Base-by-base conservation (phyloP, 2,888 invertebrate species). In the Drosophila peninsularis region DNA sequence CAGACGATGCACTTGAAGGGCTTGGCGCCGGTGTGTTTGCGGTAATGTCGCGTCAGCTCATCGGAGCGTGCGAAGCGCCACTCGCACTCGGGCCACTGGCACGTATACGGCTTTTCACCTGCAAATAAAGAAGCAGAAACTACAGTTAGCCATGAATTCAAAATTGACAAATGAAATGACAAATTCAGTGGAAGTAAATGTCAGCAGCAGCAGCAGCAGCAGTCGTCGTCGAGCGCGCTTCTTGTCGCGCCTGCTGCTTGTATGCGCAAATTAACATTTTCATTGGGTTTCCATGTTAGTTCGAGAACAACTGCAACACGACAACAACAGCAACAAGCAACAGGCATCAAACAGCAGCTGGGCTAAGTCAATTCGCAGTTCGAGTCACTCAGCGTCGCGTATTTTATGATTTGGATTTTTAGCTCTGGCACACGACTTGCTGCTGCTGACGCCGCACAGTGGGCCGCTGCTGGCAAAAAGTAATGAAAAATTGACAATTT, bases 41-140 rank as follows among this genome's bases (percentile, higher is more conserved):
- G 95, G 93, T 98, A 98, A 93, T 98, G 98, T 84, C 98, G 96
- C 67, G 98, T 98, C 91, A 98, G 93, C 93, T 98, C 98, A 93
- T 98, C 98, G 49, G 98, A 98, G 70, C 98, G 94, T 63, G 98
- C 98, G 92, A 98, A 98, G 90, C 98, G 94, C 98, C 98, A 99
- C 91, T 98, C 98, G 93, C 98, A 99, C 91, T 98, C 98, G 52
- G 98, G 97, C 98, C 98, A 98, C 92, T 97, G 97, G 93, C 98
- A 98, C 91, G 97, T 97, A 93, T 98, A 99, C 78, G 98, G 98
- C 93, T 99, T 99, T 93, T 99, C 98, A 86, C 98, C 98, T 98
- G 47, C 30, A 47, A 30, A 17, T 1, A 44, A 14, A 9, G 4
- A n/a, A 24, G 94, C 36, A 80, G 14, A 37, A 24, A 32, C n/a